Evolutionary conservation across 2,113 vertebrate species (phyloP).

Genomic region (Erinaceus europaeus): DNA sequence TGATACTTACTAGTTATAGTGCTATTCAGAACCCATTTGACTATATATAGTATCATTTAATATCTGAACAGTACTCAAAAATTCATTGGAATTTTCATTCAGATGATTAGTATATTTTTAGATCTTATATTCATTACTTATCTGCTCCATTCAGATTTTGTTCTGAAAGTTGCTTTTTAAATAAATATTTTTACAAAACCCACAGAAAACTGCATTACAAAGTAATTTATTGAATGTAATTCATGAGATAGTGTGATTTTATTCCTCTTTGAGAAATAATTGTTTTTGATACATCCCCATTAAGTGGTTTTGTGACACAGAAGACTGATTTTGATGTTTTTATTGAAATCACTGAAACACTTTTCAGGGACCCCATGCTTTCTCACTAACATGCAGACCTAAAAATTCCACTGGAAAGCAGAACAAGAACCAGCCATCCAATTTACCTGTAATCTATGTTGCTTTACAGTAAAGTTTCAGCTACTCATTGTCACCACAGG

Average conservation of each 20-base stretch:
- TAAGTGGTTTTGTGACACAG: slow-evolving; percentile 23
- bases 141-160: slow-evolving; percentile 49
- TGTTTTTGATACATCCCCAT: slow-evolving; percentile 51
- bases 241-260: slow-evolving; percentile 52
- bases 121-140: slow-evolving; percentile 10
- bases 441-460: not conserved
- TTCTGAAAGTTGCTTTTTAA: slow-evolving; percentile 50
- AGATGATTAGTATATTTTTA: slow-evolving; percentile 20
- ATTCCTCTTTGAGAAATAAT: slow-evolving; percentile 40
- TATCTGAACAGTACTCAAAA: slow-evolving; percentile 31
- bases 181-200: slow-evolving; percentile 58
- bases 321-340: slow-evolving; percentile 18
- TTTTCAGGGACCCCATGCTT: not conserved
- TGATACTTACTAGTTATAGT: not conserved
- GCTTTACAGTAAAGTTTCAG: not conserved
- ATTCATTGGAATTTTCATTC: slow-evolving; percentile 15
- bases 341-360: not conserved
- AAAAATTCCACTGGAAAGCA: not conserved
- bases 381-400: not conserved
- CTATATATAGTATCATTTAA: slow-evolving; percentile 4
- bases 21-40: not conserved
- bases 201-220: slow-evolving; percentile 27
- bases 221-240: slow-evolving; percentile 54
- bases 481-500: not conserved
- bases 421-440: not conserved